Conservation (phyloP, 2,113 vertebrate genomes). For the Dissostichus mawsoni region DNA sequence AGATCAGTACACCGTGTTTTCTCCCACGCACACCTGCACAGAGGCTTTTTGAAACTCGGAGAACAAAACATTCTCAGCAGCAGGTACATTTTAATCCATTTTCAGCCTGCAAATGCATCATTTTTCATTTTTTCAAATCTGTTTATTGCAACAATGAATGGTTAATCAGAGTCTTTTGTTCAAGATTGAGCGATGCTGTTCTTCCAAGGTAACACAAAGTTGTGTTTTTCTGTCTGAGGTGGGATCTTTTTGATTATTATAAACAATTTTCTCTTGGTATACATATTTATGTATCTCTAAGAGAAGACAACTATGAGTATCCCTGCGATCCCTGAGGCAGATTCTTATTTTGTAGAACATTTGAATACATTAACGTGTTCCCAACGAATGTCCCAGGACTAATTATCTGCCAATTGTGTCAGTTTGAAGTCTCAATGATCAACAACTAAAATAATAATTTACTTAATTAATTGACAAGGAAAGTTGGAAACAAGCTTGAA, state of each 20-base stretch:
- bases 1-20: slow-evolving; percentile 1
- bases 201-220: slow-evolving; percentile 3
- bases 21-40: slow-evolving; percentile 40
- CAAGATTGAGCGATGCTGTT: not conserved
- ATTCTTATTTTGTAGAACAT: not conserved
- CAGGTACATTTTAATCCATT: not conserved
- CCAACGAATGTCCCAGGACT: not conserved
- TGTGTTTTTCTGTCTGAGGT: not conserved
- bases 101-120: not conserved
- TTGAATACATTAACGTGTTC: not conserved
- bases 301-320: not conserved
- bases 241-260: not conserved
- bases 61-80: not conserved
- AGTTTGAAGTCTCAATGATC: not conserved
- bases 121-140: not conserved
- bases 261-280: not conserved
- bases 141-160: not conserved
- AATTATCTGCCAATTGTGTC: not conserved
- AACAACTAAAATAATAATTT: not conserved
- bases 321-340: not conserved
- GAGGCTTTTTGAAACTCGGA: not conserved
- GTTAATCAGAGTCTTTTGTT: slow-evolving; percentile 1
- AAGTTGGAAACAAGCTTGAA: not conserved
- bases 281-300: not conserved
- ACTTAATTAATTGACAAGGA: not conserved